phyloP scores from a whole-genome alignment of 1,140 invertebrate species.

The Metopolophium dirhodum region DNA sequence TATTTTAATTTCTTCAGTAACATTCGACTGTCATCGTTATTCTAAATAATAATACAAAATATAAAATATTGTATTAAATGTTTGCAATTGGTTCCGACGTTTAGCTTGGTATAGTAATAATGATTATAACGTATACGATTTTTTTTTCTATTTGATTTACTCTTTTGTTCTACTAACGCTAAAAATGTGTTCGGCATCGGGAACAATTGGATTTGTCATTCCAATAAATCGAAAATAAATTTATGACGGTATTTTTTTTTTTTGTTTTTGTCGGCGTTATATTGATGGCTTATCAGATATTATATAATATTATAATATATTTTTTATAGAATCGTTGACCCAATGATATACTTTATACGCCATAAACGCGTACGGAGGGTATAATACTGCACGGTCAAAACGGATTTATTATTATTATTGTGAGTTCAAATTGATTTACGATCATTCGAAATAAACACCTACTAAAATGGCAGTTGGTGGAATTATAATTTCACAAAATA shows the following conservation, averaged over 20 bases:
- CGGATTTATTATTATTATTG: background rate
- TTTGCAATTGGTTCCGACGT: background rate
- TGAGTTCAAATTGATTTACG: background rate
- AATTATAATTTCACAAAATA: background rate
- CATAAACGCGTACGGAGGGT: background rate
- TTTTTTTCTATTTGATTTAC: conserved; percentile 8
- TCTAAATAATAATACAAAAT: background rate
- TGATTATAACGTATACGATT: background rate
- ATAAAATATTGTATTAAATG: background rate
- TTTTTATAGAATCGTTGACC: background rate
- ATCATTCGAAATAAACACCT: background rate
- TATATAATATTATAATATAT: background rate
- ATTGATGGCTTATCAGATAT: background rate
- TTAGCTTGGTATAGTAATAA: background rate
- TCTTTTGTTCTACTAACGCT: background rate
- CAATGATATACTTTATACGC: too few relatives aligned
- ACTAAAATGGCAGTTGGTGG: background rate
- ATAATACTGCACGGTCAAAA: background rate
- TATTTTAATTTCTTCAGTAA: background rate
- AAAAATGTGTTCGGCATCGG: background rate
- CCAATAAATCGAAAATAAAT: background rate
- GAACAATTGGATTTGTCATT: conserved; percentile 8
- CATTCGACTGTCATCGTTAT: background rate
- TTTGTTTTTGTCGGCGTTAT: background rate
- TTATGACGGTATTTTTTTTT: background rate